Conservation (phyloP, 2,888 invertebrate species). For the Cantharis lateralis region DNA sequence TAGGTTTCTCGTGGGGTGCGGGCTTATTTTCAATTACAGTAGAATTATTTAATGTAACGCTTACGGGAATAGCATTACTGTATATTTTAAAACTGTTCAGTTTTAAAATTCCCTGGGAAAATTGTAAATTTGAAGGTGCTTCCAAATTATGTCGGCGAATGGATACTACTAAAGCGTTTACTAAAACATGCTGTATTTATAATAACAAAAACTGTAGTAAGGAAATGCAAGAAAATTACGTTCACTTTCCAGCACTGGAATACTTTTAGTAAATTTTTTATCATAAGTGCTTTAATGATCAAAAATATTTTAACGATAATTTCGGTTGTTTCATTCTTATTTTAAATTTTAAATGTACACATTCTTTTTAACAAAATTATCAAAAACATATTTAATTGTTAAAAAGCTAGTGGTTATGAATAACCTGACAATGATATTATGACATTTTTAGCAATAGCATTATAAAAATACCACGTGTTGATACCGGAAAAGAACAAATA, state of each 20-base stretch:
- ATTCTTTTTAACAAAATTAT: background rate
- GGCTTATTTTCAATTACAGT: background rate
- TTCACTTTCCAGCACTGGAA: slow-evolving; percentile 1
- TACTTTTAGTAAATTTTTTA: background rate
- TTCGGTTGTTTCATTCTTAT: too few species aligned
- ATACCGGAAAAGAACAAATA: background rate
- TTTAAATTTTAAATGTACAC: background rate
- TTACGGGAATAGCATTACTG: background rate
- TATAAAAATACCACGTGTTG: background rate
- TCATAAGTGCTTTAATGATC: background rate
- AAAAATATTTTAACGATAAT: background rate
- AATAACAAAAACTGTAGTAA: background rate
- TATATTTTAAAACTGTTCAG: background rate
- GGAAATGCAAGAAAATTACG: background rate
- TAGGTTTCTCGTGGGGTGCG: slow-evolving; percentile 8
- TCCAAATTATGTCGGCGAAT: background rate
- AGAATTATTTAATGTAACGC: slow-evolving; percentile 2
- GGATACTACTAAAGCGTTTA: background rate
- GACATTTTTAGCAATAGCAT: background rate
- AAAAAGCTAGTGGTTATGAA: background rate
- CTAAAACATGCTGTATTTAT: background rate
- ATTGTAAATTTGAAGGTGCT: slow-evolving; percentile 6
- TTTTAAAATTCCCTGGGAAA: background rate
- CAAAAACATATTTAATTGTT: background rate
- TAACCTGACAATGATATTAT: background rate